Evolutionary conservation across 2,113 vertebrate species (phyloP).

Genomic region (Ranitomeya variabilis): DNA sequence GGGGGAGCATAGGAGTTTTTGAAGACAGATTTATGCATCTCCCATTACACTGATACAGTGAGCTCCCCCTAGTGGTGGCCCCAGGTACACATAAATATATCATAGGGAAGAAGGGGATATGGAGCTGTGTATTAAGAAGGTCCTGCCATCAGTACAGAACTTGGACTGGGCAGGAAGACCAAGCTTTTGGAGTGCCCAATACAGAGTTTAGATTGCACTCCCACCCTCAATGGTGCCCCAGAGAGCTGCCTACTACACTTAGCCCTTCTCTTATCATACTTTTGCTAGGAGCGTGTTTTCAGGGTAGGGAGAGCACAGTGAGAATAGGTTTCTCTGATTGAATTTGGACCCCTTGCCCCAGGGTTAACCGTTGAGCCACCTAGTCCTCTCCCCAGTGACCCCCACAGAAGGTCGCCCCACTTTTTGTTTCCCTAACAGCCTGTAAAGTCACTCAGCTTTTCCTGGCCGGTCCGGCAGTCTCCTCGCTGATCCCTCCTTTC

Average conservation of each 20-base stretch:
- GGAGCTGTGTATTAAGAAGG: no score
- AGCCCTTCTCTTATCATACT: not conserved
- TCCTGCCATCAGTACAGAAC: no score
- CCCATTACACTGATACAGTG: no score
- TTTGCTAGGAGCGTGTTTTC: not conserved
- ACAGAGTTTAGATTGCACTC: not conserved
- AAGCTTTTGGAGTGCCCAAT: not conserved
- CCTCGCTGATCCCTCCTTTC: constrained; percentile 16
- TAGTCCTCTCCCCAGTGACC: not conserved
- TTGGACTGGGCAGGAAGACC: no score
- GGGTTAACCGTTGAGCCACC: not conserved
- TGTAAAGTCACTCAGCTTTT: constrained; percentile 6
- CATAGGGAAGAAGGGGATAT: no score
- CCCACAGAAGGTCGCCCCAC: not conserved
- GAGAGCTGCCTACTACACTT: not conserved
- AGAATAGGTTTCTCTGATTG: not conserved
- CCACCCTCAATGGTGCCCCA: not conserved
- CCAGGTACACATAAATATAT: no score
- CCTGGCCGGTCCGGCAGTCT: constrained; percentile 9
- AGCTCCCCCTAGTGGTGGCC: no score
- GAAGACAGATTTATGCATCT: no score
- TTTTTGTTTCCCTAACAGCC: not conserved
- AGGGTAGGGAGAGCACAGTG: not conserved
- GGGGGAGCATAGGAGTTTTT: no score
- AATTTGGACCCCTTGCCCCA: not conserved